phyloP scores from a whole-genome alignment of 2,888 invertebrate genomes.

The Leptogaster cylindrica region DNA sequence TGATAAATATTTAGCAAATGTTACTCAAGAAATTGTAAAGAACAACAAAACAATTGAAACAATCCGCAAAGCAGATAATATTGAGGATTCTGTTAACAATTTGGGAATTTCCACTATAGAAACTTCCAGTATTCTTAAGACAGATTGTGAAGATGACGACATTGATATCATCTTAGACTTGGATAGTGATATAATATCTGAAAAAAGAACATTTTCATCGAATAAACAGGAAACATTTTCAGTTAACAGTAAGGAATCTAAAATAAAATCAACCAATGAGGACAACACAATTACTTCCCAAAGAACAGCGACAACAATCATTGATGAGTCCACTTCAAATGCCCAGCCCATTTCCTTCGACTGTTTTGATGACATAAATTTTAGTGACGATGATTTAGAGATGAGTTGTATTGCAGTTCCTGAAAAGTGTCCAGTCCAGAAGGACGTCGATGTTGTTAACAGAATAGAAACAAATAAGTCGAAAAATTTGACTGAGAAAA shows the following conservation, averaged over 20 bases:
- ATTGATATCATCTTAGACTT: too few species aligned
- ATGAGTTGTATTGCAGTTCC: neutral
- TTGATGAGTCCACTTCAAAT: too few species aligned
- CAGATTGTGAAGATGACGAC: too few species aligned
- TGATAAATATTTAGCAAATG: neutral
- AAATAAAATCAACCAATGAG: neutral
- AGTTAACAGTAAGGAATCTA: neutral
- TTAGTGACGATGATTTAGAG: constrained; percentile 2
- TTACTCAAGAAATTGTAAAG: neutral
- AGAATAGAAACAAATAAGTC: neutral
- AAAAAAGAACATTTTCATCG: neutral
- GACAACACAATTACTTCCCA: too few species aligned
- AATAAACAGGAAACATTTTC: neutral
- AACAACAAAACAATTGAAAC: too few species aligned
- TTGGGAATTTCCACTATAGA: too few species aligned
- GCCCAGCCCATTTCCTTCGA: too few species aligned
- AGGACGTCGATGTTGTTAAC: too few species aligned
- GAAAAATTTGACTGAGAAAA: neutral
- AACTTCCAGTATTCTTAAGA: too few species aligned
- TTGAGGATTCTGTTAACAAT: too few species aligned
- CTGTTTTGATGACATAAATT: neutral
- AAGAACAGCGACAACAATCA: too few species aligned
- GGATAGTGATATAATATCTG: neutral
- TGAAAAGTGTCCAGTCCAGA: neutral
- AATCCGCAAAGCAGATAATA: too few species aligned